These are phyloP conservation scores for Rostratula benghalensis DNA, from an alignment of 2,113 vertebrate genomes.

Conservation along the genomic window DNA sequence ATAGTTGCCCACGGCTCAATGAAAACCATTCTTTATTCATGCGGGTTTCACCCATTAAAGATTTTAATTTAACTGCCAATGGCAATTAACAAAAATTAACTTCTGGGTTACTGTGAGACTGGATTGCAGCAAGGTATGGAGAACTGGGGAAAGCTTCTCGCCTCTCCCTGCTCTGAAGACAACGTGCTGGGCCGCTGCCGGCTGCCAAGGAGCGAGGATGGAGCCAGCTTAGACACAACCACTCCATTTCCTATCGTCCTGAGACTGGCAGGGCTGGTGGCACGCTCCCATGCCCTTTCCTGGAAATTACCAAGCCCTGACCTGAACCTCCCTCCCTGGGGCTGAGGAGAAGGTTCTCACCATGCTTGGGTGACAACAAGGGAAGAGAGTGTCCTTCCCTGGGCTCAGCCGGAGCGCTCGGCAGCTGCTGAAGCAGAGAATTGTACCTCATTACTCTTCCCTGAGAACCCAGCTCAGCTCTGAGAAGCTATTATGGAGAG, in stretches of 20 bases:
- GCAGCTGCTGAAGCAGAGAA: not conserved
- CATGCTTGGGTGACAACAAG: not conserved
- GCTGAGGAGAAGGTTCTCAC: not conserved
- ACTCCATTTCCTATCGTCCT: not conserved
- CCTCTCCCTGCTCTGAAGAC: not conserved
- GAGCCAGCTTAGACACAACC: not conserved
- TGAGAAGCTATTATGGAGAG: not conserved
- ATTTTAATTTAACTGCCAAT: not conserved
- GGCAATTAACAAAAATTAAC: not conserved
- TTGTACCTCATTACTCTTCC: not conserved
- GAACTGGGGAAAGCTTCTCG: not conserved
- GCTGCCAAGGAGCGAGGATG: not conserved
- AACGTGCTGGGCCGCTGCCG: not conserved
- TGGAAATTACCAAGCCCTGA: not conserved
- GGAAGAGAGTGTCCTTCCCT: not conserved
- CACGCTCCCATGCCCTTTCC: not conserved
- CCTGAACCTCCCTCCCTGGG: accelerated
- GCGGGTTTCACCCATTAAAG: not conserved
- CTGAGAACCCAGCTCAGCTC: not conserved
- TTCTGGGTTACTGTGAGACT: accelerated
- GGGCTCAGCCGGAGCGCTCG: not conserved
- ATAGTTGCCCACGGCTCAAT: not conserved
- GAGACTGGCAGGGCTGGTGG: not conserved
- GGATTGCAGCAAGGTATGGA: not conserved
- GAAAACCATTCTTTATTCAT: not conserved